These are phyloP conservation scores for Tetraodon nigroviridis DNA, from an alignment of 2,113 vertebrate species.

Conservation along the genomic window DNA sequence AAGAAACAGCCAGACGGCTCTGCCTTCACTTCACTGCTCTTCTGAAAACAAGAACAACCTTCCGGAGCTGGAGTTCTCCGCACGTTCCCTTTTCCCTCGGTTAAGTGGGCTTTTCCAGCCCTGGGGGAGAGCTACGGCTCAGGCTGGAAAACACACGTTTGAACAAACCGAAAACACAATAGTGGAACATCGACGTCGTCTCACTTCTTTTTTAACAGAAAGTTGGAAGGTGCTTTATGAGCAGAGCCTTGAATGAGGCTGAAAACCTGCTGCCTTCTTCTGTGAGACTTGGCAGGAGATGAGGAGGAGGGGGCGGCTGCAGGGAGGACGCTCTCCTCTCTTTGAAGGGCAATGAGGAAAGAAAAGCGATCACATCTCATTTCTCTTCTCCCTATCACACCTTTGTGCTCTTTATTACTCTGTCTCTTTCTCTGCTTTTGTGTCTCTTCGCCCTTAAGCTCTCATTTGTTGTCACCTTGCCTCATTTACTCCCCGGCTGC, in stretches of 20 bases:
- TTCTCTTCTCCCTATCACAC: conserved; percentile 19
- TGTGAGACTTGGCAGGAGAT: conserved; percentile 60
- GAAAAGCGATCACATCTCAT: conserved; percentile 52
- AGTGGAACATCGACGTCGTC: conserved; percentile 4
- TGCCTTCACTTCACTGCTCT: conserved; percentile 8
- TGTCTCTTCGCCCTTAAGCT: conserved; percentile 26
- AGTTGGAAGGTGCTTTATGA: conserved; percentile 34
- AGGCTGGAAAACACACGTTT: too few species aligned
- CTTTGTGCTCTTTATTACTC: conserved; percentile 20
- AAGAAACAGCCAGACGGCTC: not conserved
- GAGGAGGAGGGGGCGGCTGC: conserved; percentile 51
- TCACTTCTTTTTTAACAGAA: conserved; percentile 21
- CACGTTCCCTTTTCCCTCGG: not conserved
- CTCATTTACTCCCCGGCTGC: conserved; percentile 30
- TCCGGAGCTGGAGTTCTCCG: not conserved
- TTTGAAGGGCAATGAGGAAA: conserved; percentile 51
- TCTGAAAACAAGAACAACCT: not conserved
- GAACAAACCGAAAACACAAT: too few species aligned
- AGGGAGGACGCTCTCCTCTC: conserved; percentile 52
- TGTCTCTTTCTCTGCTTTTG: conserved; percentile 12
- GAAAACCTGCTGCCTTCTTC: conserved; percentile 57
- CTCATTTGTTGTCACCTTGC: conserved; percentile 27
- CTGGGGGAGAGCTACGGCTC: not conserved
- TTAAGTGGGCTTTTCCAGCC: not conserved
- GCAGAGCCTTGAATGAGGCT: conserved; percentile 53